Evolutionary conservation across 1,140 invertebrate species (phyloP).

Genomic region (Coptotermes formosanus): DNA sequence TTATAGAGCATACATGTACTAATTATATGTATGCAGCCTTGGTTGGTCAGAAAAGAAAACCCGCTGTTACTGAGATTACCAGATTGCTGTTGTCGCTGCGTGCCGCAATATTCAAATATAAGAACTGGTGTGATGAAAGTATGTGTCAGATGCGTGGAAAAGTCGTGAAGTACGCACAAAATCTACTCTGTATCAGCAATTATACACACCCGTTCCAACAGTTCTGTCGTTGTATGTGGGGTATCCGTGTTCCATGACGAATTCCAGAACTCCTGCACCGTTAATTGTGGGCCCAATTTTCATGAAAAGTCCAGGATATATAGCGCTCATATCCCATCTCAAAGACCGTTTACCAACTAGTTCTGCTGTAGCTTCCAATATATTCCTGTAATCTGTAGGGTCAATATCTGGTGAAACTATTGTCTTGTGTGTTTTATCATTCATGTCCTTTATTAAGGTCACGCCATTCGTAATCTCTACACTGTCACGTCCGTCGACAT

Average conservation of each 20-base stretch:
- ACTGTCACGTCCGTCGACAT: constrained; percentile 59
- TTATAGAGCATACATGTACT: no score
- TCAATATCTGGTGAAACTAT: constrained; percentile 58
- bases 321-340: constrained; percentile 65
- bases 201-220: constrained; percentile 44
- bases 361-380: constrained; percentile 67
- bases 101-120: no score
- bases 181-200: not conserved
- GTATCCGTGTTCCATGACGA: constrained; percentile 61
- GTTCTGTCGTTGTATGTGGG: constrained; percentile 41
- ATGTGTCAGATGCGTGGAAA: no score
- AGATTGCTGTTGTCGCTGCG: no score
- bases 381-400: constrained; percentile 60
- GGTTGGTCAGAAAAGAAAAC: no score
- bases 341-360: constrained; percentile 67
- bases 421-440: constrained; percentile 48
- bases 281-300: constrained; percentile 63
- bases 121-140: no score
- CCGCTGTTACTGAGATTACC: no score
- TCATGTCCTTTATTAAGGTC: constrained; percentile 54
- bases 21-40: no score
- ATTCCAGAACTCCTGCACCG: constrained; percentile 65
- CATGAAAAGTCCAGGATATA: constrained; percentile 70
- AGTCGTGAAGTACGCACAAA: no score
- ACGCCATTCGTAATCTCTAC: constrained; percentile 62